These are phyloP conservation scores for Eledona agricola DNA, from an alignment of 2,888 invertebrate genomes.

Conservation along the genomic window DNA sequence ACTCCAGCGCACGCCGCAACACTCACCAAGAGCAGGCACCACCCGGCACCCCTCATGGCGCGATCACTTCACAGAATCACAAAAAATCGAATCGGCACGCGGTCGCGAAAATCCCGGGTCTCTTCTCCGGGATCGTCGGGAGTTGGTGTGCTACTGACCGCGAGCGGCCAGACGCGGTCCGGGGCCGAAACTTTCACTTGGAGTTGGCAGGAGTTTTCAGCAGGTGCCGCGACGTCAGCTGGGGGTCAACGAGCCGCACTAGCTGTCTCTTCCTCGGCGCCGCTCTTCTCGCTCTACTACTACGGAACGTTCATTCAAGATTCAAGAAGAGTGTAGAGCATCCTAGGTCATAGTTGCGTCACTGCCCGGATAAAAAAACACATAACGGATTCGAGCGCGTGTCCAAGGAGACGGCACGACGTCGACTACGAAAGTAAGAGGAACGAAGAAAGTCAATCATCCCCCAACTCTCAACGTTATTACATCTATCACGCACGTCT, in stretches of 20 bases:
- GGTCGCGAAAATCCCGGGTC: conserved; percentile 9
- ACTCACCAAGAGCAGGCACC: conserved; percentile 55
- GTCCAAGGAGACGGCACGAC: conserved; percentile 17
- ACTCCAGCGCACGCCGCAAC: conserved; percentile 46
- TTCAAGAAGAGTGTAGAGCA: conserved; percentile 50
- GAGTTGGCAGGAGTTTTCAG: conserved; percentile 38
- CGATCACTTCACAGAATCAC: conserved; percentile 28
- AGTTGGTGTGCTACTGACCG: conserved; percentile 60
- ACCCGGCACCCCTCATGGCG: conserved; percentile 55
- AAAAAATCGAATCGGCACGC: conserved; percentile 7
- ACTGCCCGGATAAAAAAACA: conserved; percentile 21
- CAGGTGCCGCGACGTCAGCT: conserved; percentile 37
- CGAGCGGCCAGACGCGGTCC: conserved; percentile 47
- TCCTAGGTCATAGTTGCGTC: conserved; percentile 56
- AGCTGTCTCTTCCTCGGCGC: conserved; percentile 7
- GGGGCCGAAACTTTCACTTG: conserved; percentile 49
- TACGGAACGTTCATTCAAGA: conserved; percentile 54
- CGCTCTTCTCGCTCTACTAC: conserved; percentile 25
- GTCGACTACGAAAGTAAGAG: too few species aligned
- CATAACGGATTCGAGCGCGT: too few species aligned
- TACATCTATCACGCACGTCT: too few species aligned
- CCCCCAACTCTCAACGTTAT: too few species aligned
- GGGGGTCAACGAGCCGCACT: conserved; percentile 44
- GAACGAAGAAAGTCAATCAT: too few species aligned
- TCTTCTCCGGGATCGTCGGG: conserved; percentile 52